Base-by-base conservation (phyloP, 2,113 vertebrate species). In the Xiphias gladius region DNA sequence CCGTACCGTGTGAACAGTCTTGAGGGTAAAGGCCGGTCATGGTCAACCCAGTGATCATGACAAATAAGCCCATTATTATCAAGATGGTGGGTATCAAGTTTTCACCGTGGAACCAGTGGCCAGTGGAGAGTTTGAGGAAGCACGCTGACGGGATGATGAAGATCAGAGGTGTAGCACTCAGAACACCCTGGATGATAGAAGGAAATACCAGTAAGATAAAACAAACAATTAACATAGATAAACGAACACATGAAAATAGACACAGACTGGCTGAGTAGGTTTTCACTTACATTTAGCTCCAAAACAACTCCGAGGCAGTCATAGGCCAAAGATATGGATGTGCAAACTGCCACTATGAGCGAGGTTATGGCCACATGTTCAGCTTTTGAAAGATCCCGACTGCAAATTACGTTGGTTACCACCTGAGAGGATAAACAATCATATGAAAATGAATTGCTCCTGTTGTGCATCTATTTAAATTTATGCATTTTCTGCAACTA, bases 121-220 rank as follows among this genome's bases (percentile, higher is more conserved):
- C 95, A 46, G 95, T 57, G 19, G 97, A 97, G 46, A 99, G 95
- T 81, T 94, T 99, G 72, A 99, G 93, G 83, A 96, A 98, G 86
- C 98, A 99, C 0, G 96, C 97, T 0, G 97, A 94, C 5, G 98
- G 97, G 43, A 99, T 95, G 94, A 99, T 97, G 95, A 99, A 99
- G 92, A 99, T 96, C 62, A 99, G 94, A 0, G 98, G 98, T 5
- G 95, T 95, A 9, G 98, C 97, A 63, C 97, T 97, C 85, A 99
- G 82, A 63, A 96, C 95, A 39, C 98, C 98, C 98, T 99, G 94
- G 24, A 83, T 32, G 37, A 66, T 54, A 89, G 86, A 90, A 86
- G 28, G 52, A 17, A 67, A 58, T 7, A 28, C 4, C 32, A 52
- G 55, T 55, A 22, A 64, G 24, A 14, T 30, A 4, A 70, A 46